Base-by-base conservation (phyloP, 2,797 vertebrate genomes). In the Spinus pinus region DNA sequence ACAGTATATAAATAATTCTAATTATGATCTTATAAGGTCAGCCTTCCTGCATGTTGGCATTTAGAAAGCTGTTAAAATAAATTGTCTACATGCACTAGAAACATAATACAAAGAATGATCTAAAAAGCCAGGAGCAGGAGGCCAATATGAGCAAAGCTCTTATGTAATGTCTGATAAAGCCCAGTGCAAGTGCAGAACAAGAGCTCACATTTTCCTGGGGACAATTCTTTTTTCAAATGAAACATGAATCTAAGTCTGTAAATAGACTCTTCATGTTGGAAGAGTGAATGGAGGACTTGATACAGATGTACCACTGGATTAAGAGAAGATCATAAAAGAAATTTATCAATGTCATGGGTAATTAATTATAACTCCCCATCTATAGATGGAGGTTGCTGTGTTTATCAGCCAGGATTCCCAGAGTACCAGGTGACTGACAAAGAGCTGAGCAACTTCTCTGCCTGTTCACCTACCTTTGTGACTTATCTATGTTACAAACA, bases 1-100 rank as follows among this genome's bases (percentile, higher is more conserved):
- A 96, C 86, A 95, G 95, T 95, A 96, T 94, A 97, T 98, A 97
- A 97, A 97, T 98, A 98, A 98, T 98, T 96, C 86, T 97, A 98
- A 98, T 97, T 96, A 96, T 61, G 69, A 77, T 96, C 93, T 95
- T 95, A 92, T 95, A 98, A 96, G 86, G 92, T 96, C 98, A 98
- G 95, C 86, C 96, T 97, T 96, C 88, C 92, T 97, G 97, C 88
- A 71, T 92, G 92, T 93, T 97, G 92, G 93, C 96, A 97, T 98
- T 97, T 80, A 96, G 96, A 97, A 96, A 97, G 97, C 96, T 61
- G 94, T 97, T 95, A 96, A 97, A 97, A 97, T 96, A 96, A 97
- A 97, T 97, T 97, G 98, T 97, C 96, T 97, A 77, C 96, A 97
- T 97, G 97, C 72, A 94, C 95, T 94, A 74, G 95, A 97, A 98